Conservation (phyloP, 1,140 invertebrate genomes). For the Aphidius gifuensis region DNA sequence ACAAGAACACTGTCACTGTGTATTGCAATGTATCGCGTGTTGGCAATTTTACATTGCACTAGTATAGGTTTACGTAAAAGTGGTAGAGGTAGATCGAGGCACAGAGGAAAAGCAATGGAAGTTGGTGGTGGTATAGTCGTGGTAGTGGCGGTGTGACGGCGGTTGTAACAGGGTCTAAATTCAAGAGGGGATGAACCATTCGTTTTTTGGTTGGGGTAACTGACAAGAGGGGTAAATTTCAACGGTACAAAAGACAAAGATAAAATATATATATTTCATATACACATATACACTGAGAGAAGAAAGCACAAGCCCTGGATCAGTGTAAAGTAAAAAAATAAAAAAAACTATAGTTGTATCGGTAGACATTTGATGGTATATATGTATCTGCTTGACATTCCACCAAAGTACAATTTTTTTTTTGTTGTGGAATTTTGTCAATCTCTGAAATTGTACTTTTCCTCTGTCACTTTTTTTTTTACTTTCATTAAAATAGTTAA, state of each 20-base stretch:
- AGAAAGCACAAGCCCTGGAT: neutral
- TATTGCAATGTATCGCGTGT: conserved; percentile 53
- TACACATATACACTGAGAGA: too few relatives aligned
- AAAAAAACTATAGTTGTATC: conserved; percentile 30
- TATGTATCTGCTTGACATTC: conserved; percentile 27
- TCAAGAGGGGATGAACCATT: conserved; percentile 5
- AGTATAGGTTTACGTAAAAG: conserved; percentile 1
- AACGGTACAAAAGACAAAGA: conserved; percentile 2
- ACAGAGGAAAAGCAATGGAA: neutral
- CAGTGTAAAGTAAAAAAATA: neutral
- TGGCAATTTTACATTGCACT: conserved; percentile 21
- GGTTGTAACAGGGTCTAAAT: conserved; percentile 22
- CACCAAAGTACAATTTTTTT: conserved; percentile 17
- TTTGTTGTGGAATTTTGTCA: conserved; percentile 10
- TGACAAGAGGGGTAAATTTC: conserved; percentile 1
- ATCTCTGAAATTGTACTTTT: neutral
- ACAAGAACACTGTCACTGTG: conserved; percentile 38
- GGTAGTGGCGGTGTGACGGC: conserved; percentile 24
- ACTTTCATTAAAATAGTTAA: neutral
- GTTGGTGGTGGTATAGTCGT: conserved; percentile 5
- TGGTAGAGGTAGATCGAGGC: too few relatives aligned
- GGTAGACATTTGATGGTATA: conserved; percentile 34
- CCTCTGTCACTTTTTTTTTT: neutral
- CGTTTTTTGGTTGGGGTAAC: neutral
- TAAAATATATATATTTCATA: neutral